Evolutionary conservation across 2,113 vertebrate genomes (phyloP), one percentile per base, ranked within the genome.

Genomic region (Casuarius casuarius): DNA sequence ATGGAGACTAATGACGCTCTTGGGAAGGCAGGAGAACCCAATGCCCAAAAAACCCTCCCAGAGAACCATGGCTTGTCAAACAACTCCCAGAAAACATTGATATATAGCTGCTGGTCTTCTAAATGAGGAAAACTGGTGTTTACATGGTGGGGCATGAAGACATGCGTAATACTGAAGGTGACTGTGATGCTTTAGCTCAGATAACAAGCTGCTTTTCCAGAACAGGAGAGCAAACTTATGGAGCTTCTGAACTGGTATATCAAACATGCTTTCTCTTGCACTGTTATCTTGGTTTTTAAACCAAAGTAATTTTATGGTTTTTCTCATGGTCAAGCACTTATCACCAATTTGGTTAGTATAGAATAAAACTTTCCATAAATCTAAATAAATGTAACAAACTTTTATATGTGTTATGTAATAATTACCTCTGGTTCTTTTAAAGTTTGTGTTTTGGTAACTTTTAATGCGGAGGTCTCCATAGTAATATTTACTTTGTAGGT

Each of bases 91-190:
- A 76, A 84, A 7, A 1, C 7, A 22, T 10, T 84, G 38, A 72
- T 74, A 44, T 10, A 46, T 8, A 56, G 29, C 25, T 35, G 10
- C 23, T 62, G 42, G 26, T 46, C 49, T 93, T 89, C 21, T 59
- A 52, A 68, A 72, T 90, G 77, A 83, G 93, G 80, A 90, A 89
- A 91, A 82, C 71, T 20, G 13, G 10, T 63, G 62, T 95, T 88
- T 42, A 67, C 33, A 16, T 44, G 56, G 84, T 85, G 6, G 2
- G 5, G 66, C 42, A 40, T 62, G 38, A 96, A 94, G 70, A 83
- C 29, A 14, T 42, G 51, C 5, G 31, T 74, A 42, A n/a, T 75
- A 33, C 31, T 58, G 42, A 54, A 68, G 31, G 2, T 21, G 21
- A 56, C 21, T 25, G 11, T 52, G 25, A 33, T 78, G 44, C n/a